These are phyloP conservation scores for Brachionus koreanus DNA, from an alignment of 1,140 invertebrate species.

Conservation along the genomic window DNA sequence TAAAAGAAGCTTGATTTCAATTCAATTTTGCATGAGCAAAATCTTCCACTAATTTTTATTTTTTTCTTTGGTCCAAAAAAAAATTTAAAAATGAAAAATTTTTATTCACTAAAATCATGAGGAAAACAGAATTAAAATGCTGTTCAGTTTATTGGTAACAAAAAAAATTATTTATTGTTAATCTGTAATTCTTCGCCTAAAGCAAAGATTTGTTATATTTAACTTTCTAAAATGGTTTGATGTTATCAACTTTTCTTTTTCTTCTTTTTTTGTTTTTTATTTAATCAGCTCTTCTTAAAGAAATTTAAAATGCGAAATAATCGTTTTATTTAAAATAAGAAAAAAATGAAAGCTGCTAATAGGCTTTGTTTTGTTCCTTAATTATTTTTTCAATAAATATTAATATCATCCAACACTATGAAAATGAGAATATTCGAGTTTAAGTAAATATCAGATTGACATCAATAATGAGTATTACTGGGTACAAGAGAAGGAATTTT, in stretches of 20 bases:
- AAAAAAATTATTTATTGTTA: not conserved
- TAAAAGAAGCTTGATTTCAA: too few relatives aligned
- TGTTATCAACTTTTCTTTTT: not conserved
- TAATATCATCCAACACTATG: too few relatives aligned
- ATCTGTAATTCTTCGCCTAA: not conserved
- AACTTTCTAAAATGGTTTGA: not conserved
- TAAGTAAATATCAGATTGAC: too few relatives aligned
- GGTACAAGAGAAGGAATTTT: too few relatives aligned
- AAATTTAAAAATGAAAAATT: not conserved
- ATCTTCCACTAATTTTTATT: too few relatives aligned
- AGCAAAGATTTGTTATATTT: not conserved
- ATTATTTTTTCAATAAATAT: too few relatives aligned
- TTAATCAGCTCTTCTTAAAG: not conserved
- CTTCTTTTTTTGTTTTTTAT: not conserved
- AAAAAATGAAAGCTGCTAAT: too few relatives aligned
- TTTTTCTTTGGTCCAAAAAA: not conserved
- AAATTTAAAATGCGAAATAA: not conserved
- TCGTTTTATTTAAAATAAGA: too few relatives aligned
- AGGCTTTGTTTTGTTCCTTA: too few relatives aligned
- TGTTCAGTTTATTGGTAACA: not conserved
- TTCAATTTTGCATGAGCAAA: too few relatives aligned
- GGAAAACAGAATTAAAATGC: not conserved
- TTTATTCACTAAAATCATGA: not conserved
- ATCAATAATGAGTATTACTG: too few relatives aligned
- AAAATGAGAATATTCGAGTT: too few relatives aligned